Base-by-base conservation (phyloP, 2,888 invertebrate species). In the Hyalella azteca region DNA sequence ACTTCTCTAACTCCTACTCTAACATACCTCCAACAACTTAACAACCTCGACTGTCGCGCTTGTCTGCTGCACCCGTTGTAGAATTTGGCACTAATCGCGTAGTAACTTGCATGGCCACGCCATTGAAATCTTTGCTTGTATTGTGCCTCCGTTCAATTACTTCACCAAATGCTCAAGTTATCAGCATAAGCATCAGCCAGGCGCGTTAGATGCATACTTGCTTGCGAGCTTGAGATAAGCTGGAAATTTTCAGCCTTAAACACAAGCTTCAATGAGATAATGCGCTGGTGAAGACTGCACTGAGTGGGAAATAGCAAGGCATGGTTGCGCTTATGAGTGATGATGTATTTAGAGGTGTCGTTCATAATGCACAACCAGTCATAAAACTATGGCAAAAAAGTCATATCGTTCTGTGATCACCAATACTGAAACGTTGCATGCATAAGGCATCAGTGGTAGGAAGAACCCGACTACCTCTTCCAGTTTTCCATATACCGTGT, bases 221-320 rank as follows among this genome's bases (percentile, higher is more conserved):
- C 54, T 22, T 54, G 54, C 54, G 29, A 26, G 54, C 54, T 54
- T 54, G 29, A 54, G 54, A 54, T 54, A 54, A 54, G 26, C 26
- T 29, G 2, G 26, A 26, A 11, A 11, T 26, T 5, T 22, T 22
- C 22, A 29, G 29, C 54, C 54, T 22, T 54, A 54, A 54, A 54
- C 54, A 54, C 54, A 54, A 22, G 29, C 54, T 54, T 54, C 54
- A 54, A 22, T 54, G 54, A 54, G 29, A 26, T 54, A 54, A 54
- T 54, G 54, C 29, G 29, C 26, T 29, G 54, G 3, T 54, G 11
- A 54, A 13, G 4, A 13, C 54, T 54, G 54, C 54, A 54, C 29
- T 54, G 54, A 54, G 54, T 54, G 54, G 54, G 26, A 54, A 54
- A 54, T 54, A 54, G 54, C 54, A 54, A 26, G 29, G 54, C 54